These are phyloP conservation scores for Trachops cirrhosus DNA, from an alignment of 2,797 vertebrate species.

Conservation along the genomic window DNA sequence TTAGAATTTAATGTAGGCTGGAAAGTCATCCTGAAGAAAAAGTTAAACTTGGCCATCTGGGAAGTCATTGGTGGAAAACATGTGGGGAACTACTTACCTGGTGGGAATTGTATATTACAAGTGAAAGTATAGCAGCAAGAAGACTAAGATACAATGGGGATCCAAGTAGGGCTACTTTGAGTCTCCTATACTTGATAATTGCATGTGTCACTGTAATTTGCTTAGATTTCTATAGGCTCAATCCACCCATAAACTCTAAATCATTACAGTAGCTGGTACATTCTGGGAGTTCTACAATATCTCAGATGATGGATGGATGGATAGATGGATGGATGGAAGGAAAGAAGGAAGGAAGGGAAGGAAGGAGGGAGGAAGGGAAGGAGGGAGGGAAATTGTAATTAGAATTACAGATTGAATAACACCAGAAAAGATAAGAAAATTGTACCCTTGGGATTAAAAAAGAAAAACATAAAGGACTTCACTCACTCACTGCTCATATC, in stretches of 20 bases:
- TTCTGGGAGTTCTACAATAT: not conserved
- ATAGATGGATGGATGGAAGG: too few species aligned
- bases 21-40: not conserved
- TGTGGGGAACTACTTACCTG: not conserved
- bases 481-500: not conserved
- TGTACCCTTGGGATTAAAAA: not conserved
- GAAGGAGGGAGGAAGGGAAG: not conserved
- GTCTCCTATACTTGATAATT: not conserved
- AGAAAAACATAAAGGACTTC: not conserved
- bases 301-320: not conserved
- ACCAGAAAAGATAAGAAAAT: constrained; percentile 8
- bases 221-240: not conserved
- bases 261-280: not conserved
- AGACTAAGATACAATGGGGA: not conserved
- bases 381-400: not conserved
- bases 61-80: not conserved
- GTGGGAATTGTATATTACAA: not conserved
- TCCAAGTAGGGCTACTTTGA: not conserved
- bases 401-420: constrained; percentile 23
- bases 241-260: not conserved
- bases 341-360: not conserved
- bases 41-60: not conserved
- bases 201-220: not conserved
- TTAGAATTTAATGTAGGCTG: not conserved
- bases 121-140: not conserved